Percentiles rank a stretch among this genome's conserved stretches.
Conservation (phyloP, 2,797 vertebrate species). For the Oceanodroma leucorhoa region DNA sequence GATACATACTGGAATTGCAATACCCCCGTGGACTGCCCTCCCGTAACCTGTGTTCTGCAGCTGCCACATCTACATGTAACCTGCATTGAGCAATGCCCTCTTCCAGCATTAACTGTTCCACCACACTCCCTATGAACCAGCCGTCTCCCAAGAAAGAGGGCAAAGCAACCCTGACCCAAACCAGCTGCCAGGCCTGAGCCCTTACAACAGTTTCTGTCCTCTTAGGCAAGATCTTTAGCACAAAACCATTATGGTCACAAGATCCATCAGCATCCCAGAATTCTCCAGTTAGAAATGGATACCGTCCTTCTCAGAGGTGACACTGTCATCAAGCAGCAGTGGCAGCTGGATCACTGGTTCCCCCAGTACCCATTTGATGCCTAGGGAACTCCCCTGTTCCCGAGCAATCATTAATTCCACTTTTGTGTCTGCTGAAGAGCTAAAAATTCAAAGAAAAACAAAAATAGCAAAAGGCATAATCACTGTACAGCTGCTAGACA, state of each 20-base stretch:
- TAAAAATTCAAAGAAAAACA: background rate
- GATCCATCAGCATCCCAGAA: background rate
- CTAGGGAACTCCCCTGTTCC: background rate
- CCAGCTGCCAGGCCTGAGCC: background rate
- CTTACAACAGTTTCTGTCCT: background rate
- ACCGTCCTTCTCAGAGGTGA: background rate
- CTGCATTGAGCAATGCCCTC: background rate
- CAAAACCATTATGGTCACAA: background rate
- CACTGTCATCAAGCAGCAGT: background rate
- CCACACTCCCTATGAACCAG: background rate
- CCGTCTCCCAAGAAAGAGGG: background rate
- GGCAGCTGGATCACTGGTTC: background rate
- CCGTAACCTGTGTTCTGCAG: background rate
- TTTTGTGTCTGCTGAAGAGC: background rate
- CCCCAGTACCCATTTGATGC: background rate
- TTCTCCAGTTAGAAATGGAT: background rate
- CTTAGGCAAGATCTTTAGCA: background rate
- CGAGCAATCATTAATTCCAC: background rate
- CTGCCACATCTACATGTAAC: background rate
- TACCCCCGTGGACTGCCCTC: constrained; percentile 67
- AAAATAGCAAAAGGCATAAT: background rate
- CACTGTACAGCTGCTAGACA: background rate
- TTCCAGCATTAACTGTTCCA: background rate
- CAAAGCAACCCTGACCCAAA: background rate
- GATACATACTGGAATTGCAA: constrained; percentile 78